Conservation (phyloP, 2,113 vertebrate genomes). For the Macaca nemestrina region DNA sequence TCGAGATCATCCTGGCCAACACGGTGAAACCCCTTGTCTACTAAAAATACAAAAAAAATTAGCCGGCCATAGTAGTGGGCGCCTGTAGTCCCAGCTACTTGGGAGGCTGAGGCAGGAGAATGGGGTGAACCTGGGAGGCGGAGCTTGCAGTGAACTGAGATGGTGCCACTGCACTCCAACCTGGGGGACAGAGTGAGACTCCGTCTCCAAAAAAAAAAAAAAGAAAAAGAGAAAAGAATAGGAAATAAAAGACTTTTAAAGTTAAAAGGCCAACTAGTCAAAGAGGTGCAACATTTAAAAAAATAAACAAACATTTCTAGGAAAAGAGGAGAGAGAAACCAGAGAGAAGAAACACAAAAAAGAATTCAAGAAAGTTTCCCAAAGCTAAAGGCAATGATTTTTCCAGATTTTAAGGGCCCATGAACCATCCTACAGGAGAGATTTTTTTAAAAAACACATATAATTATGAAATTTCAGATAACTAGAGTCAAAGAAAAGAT, state of each 20-base stretch:
- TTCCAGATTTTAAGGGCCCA: not conserved
- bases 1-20: too few species aligned
- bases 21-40: too few species aligned
- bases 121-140: too few species aligned
- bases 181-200: too few species aligned
- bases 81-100: too few species aligned
- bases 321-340: not conserved
- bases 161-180: too few species aligned
- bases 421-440: not conserved
- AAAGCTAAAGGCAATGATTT: not conserved
- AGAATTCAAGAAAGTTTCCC: not conserved
- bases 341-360: not conserved
- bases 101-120: too few species aligned
- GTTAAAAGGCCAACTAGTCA: not conserved
- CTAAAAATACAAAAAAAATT: too few species aligned
- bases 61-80: fast-evolving
- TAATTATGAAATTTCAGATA: not conserved
- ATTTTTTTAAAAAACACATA: not conserved
- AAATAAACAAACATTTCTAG: not conserved
- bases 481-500: not conserved
- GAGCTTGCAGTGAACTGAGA: too few species aligned
- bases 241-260: not conserved
- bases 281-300: not conserved
- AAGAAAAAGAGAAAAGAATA: not conserved
- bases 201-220: too few species aligned